Evolutionary conservation across 2,113 vertebrate genomes (phyloP).

Genomic region (Datnioides undecimradiatus): DNA sequence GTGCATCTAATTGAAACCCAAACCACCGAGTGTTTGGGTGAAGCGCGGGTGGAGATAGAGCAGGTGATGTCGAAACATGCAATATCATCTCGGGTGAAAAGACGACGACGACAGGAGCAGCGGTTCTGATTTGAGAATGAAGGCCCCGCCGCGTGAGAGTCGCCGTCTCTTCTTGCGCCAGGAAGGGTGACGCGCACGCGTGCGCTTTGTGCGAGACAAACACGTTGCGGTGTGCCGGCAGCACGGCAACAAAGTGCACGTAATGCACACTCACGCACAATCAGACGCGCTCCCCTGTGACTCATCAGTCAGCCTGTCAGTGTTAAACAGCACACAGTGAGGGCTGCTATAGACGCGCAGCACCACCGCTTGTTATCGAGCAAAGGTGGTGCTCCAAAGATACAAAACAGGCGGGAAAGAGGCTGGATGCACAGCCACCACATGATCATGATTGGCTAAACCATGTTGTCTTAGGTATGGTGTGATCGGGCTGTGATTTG

Average conservation of each 20-base stretch:
- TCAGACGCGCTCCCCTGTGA: conserved; percentile 42
- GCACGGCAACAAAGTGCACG: conserved; percentile 24
- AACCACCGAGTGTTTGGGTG: neutral
- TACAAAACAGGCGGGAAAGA: conserved; percentile 4
- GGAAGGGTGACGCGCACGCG: neutral
- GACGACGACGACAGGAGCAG: neutral
- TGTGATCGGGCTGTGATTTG: neutral
- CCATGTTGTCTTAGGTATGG: neutral
- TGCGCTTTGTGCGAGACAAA: conserved; percentile 33
- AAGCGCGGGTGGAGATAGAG: neutral
- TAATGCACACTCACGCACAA: conserved; percentile 15
- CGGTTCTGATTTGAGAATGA: conserved; percentile 4
- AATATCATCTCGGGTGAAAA: neutral
- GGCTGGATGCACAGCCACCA: neutral
- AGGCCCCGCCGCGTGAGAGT: conserved; percentile 23
- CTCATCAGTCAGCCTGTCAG: conserved; percentile 55
- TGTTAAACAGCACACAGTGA: conserved; percentile 50
- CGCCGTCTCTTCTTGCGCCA: conserved; percentile 4
- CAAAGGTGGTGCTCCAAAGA: conserved; percentile 7
- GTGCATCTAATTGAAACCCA: neutral
- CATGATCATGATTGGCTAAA: neutral
- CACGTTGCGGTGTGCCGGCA: conserved; percentile 28
- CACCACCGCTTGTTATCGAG: conserved; percentile 34
- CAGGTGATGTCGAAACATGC: neutral
- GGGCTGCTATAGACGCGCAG: conserved; percentile 17